Evolutionary conservation across 2,797 vertebrate species (phyloP), one percentile per base, ranked within the genome.

Genomic region (Hirundo rustica): DNA sequence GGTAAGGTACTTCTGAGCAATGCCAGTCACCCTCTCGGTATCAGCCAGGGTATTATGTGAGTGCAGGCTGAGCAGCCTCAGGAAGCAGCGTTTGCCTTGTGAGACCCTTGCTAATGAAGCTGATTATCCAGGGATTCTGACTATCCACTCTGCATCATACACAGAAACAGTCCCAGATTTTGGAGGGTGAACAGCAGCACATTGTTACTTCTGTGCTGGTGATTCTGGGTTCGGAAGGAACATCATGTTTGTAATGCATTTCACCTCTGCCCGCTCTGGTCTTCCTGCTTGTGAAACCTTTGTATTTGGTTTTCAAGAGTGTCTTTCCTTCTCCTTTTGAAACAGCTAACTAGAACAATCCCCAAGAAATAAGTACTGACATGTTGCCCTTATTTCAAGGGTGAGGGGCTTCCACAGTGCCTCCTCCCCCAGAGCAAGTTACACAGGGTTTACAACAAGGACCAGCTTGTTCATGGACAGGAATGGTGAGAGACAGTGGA

Each of bases 401-500:
- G 26, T 1, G 1, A 10, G 32, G 34, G 34, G 10, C 20, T 89
- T 85, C 57, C 76, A 62, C 27, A 66, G 27, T 72, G 16, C 36
- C n/a, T 84, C 15, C 6, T 67, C 5, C 20, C 10, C 7, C 17
- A 26, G 32, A 74, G 54, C 48, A 57, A 57, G 27, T 85, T 84
- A 58, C 19, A n/a, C 7, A 26, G 30, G 8, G 5, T 79, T 91
- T 88, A 60, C 55, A 88, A 88, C 60, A 88, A 90, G 85, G 76
- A 73, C 42, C n/a, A 88, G 45, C 54, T 91, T 93, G 76, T 86
- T 86, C 80, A 68, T 1, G 2, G 80, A 51, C 85, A 87, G 94
- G 89, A 96, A 96, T 88, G n/a, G 30, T 87, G 50, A 94, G 83
- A 95, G 93, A 95, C 91, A 25, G 60, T 67, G 88, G 48, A 80